Conservation (phyloP, 2,797 vertebrate species). For the Coregonus suidteri region DNA sequence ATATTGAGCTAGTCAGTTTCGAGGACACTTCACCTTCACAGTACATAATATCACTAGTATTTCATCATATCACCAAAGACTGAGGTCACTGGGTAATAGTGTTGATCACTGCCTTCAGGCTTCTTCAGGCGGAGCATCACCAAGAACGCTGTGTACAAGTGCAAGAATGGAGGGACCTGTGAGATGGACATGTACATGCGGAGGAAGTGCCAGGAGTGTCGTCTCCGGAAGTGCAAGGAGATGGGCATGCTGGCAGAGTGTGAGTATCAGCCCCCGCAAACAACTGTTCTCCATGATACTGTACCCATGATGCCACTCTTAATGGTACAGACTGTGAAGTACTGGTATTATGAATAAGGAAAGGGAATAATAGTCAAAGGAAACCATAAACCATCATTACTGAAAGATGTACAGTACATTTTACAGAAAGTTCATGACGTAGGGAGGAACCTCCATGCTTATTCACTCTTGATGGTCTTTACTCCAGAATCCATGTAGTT, state of each 20-base stretch:
- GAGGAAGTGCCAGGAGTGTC: conserved; percentile 96
- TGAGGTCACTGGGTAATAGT: neutral
- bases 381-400: neutral
- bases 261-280: conserved; percentile 74
- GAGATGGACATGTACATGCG: conserved; percentile 99
- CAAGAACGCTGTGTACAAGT: conserved; percentile 97
- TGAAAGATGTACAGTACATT: neutral
- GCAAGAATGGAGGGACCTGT: conserved; percentile 95
- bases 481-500: neutral
- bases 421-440: neutral
- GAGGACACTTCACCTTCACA: neutral
- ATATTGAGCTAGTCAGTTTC: neutral
- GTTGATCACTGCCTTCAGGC: conserved; percentile 68
- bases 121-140: conserved; percentile 99
- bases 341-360: too few relatives aligned
- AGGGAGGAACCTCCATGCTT: neutral
- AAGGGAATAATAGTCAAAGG: neutral
- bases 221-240: conserved; percentile 95
- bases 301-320: neutral
- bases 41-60: neutral
- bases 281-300: neutral
- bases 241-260: conserved; percentile 99
- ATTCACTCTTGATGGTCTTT: neutral
- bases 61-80: neutral
- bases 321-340: neutral